Base-by-base conservation (phyloP, 2,113 vertebrate genomes). In the Aleadryas rufinucha region DNA sequence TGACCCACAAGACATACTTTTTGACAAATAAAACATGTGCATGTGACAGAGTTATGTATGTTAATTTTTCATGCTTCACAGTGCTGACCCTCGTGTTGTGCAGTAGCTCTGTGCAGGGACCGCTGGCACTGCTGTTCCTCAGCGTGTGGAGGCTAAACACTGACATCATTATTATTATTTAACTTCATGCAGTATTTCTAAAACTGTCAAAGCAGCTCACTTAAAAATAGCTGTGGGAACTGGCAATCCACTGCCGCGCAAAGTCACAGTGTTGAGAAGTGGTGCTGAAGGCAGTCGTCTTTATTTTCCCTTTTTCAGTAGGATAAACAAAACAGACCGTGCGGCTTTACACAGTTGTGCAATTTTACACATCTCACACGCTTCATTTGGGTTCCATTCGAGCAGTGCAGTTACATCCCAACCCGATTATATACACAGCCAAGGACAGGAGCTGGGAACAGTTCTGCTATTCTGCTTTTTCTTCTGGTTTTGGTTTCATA, bases 391-490 rank as follows among this genome's bases (percentile, higher is more conserved):
- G 57, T 69, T 96, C 79, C 69, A 19, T 18, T 11, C 6, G 66
- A 71, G 92, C 82, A 84, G 84, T 63, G 90, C 84, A 31, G 8
- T 69, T 57, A 37, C 56, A 82, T 65, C 94, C 82, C 65, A 84
- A 78, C 69, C 69, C 88, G 66, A 1, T 37, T 41, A 83, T 50
- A 13, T 39, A 71, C 75, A 74, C 0, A 47, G 80, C 42, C 84
- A 70, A 90, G 59, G 87, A 84, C 39, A 85, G 71, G 69, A 71
- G 59, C 54, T 28, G 57, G 54, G 81, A 92, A 47, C 41, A 50
- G 39, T 79, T 37, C 65, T 77, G 89, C 96, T 93, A 98, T 64
- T 98, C 98, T 12, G 59, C 5, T 94, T 98, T 98, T 75, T 98
- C 97, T 88, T 97, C 95, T 24, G 95, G 89, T 70, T 87, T 97